These are phyloP conservation scores for Oceanites oceanicus DNA, from an alignment of 2,113 vertebrate genomes.

Conservation along the genomic window DNA sequence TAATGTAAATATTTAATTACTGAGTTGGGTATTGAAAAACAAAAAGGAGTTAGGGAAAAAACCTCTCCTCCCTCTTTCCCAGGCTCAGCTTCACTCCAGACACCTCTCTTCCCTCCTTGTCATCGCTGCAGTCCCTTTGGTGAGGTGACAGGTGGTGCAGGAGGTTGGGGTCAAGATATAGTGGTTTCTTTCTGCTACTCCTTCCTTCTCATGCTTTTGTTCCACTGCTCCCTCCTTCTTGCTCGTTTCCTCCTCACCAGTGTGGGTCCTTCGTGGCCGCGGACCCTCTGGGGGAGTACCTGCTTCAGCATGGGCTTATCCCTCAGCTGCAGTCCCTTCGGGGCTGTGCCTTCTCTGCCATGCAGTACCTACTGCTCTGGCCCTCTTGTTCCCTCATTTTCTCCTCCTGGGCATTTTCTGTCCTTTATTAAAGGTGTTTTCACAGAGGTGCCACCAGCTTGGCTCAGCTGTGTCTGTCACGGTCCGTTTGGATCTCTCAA, in stretches of 20 bases:
- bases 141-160: not conserved
- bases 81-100: not conserved
- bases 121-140: accelerated
- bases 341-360: not conserved
- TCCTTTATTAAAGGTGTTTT: not conserved
- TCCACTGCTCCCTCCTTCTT: not conserved
- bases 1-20: not conserved
- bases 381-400: not conserved
- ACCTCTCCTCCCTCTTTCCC: not conserved
- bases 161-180: not conserved
- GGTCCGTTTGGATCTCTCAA: not conserved
- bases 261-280: too few species aligned
- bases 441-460: not conserved
- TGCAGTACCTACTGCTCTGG: not conserved
- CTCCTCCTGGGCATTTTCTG: accelerated
- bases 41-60: not conserved
- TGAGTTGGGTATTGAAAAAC: not conserved
- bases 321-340: accelerated
- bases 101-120: not conserved
- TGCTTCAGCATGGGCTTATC: not conserved
- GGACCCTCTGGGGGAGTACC: not conserved
- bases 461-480: not conserved
- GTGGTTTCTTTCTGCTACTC: not conserved
- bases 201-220: not conserved
- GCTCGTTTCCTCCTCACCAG: not conserved